phyloP scores from a whole-genome alignment of 2,888 invertebrate genomes.

The Rhagophthalmus giganteus region DNA sequence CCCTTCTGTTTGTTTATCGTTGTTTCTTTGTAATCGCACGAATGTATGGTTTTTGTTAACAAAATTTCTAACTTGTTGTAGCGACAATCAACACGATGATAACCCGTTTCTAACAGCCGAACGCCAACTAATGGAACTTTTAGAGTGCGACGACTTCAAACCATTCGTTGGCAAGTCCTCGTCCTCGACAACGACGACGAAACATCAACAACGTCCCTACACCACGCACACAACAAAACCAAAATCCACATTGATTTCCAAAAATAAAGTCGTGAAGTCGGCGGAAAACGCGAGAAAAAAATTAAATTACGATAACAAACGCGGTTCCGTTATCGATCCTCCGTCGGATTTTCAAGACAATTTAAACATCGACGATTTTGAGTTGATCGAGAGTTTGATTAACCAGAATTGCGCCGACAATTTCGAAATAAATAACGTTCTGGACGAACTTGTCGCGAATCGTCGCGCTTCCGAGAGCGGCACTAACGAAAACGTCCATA shows the following conservation, averaged over 20 bases:
- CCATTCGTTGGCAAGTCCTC: constrained; percentile 46
- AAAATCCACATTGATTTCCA: constrained; percentile 21
- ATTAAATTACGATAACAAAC: constrained; percentile 36
- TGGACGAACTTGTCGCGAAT: background rate
- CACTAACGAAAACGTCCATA: constrained; percentile 14
- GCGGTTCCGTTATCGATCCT: constrained; percentile 55
- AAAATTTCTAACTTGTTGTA: constrained; percentile 8
- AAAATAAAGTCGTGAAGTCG: constrained; percentile 28
- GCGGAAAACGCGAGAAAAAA: constrained; percentile 22
- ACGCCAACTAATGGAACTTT: constrained; percentile 79
- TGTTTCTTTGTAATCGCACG: too few relatives aligned
- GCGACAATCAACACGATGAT: constrained; percentile 56
- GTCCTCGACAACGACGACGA: too few relatives aligned
- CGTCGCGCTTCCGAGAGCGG: background rate
- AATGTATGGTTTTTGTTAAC: too few relatives aligned
- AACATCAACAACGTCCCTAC: constrained; percentile 50
- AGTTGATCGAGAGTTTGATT: constrained; percentile 50
- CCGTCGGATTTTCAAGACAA: constrained; percentile 54
- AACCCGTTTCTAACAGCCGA: constrained; percentile 80
- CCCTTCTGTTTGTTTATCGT: too few relatives aligned
- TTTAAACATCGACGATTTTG: constrained; percentile 47
- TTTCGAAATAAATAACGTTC: constrained; percentile 24
- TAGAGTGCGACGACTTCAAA: constrained; percentile 66
- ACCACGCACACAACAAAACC: constrained; percentile 44
- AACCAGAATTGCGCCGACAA: constrained; percentile 36